phyloP scores from a whole-genome alignment of 2,888 invertebrate species.

The Heliconius ethilla region DNA sequence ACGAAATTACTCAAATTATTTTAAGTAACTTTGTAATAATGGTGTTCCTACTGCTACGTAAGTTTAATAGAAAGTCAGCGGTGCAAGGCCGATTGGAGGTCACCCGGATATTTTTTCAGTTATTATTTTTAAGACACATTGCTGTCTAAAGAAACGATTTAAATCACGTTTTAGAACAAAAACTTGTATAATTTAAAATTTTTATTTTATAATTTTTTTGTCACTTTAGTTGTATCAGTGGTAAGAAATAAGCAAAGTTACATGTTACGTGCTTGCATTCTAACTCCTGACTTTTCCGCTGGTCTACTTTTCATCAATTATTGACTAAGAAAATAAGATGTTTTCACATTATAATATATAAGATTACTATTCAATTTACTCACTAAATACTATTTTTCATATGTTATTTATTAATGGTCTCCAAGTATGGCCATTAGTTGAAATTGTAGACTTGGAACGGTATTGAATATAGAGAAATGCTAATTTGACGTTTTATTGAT shows the following conservation, averaged over 20 bases:
- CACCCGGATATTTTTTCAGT: conserved; percentile 63
- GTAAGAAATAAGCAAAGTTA: conserved; percentile 4
- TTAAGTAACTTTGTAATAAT: conserved; percentile 14
- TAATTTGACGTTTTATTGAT: conserved; percentile 6
- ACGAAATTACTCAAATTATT: conserved; percentile 7
- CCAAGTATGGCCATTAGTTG: not conserved
- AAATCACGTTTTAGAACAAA: conserved; percentile 17
- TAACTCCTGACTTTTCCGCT: conserved; percentile 13
- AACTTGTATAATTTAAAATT: too few species aligned
- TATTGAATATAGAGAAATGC: not conserved
- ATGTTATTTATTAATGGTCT: not conserved
- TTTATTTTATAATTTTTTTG: not conserved
- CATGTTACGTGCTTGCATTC: conserved; percentile 8
- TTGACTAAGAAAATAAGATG: conserved; percentile 12
- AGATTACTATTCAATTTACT: conserved; percentile 23
- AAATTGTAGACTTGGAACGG: conserved; percentile 3
- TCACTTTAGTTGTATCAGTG: not conserved
- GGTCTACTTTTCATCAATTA: conserved; percentile 16
- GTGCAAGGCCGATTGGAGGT: conserved; percentile 69
- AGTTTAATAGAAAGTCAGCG: conserved; percentile 66
- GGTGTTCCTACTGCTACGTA: conserved; percentile 42
- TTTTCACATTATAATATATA: conserved; percentile 19
- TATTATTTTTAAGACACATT: conserved; percentile 38
- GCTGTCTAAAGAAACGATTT: conserved; percentile 34
- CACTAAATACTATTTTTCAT: conserved; percentile 20